Base-by-base conservation (phyloP, 37 sponge, comb jelly and placozoan genomes). In the Beroe ovata region DNA sequence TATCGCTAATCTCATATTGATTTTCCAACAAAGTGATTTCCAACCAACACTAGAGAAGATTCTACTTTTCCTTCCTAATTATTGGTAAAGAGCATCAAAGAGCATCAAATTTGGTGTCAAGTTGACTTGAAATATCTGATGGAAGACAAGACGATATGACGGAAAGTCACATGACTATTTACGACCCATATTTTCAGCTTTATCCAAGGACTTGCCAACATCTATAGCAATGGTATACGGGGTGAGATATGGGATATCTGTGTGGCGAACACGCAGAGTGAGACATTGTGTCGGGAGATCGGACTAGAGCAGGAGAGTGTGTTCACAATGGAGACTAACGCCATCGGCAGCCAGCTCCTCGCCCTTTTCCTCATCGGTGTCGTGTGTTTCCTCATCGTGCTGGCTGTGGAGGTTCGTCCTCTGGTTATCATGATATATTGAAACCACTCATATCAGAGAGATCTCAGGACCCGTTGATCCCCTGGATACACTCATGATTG, bases 141-240 rank as follows among this genome's bases (percentile, higher is more conserved):
- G n/a, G n/a, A n/a, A n/a, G n/a, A n/a, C n/a, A n/a, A n/a, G n/a
- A n/a, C n/a, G n/a, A n/a, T n/a, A n/a, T n/a, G n/a, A n/a, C n/a
- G n/a, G n/a, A n/a, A n/a, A n/a, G n/a, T n/a, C n/a, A n/a, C n/a
- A n/a, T n/a, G n/a, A n/a, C n/a, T n/a, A n/a, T n/a, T n/a, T n/a
- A n/a, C n/a, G n/a, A n/a, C n/a, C n/a, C n/a, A n/a, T n/a, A n/a
- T n/a, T 23, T 23, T 77, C 84, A 77, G 84, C 41, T 77, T 77
- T 25, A 77, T 77, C 54, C 84, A 77, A 42, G 84, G 84, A n/a
- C 54, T 77, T 23, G n/a, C 84, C 1, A 36, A 77, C 47, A 77
- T 77, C 54, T 77, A 77, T 25, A 35, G 84, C 19, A 77, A 77
- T 20, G 84, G 84, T 25, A 42, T 77, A 1, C 84, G 33, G 84